phyloP scores from a whole-genome alignment of 2,797 vertebrate genomes.

The Basileuterus tristriatus region DNA sequence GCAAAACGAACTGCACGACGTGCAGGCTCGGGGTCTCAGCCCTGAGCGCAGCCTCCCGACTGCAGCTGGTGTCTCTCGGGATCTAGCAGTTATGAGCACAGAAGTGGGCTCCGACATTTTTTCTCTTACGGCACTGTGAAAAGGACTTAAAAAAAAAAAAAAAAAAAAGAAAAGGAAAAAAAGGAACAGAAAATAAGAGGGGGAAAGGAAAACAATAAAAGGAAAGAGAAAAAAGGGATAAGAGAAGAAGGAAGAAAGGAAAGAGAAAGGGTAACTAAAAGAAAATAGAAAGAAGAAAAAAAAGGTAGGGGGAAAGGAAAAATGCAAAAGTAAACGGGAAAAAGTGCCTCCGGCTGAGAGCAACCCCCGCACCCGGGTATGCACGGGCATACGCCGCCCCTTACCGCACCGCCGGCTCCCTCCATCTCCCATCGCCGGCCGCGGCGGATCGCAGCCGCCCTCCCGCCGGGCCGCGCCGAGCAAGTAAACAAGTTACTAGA shows the following conservation, averaged over 20 bases:
- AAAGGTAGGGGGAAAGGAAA: rapidly evolving
- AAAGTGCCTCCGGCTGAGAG: neutral
- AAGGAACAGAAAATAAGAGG: neutral
- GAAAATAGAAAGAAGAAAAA: neutral
- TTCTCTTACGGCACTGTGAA: neutral
- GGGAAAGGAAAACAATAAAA: neutral
- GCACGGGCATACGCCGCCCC: neutral
- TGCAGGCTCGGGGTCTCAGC: neutral
- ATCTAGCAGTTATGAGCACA: neutral
- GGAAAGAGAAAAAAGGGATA: neutral
- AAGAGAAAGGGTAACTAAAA: neutral
- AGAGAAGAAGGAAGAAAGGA: neutral
- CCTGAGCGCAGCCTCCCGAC: neutral
- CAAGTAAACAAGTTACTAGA: too few species aligned
- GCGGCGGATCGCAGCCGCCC: neutral
- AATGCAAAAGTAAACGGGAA: neutral
- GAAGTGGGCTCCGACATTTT: neutral
- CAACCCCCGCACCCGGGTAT: neutral
- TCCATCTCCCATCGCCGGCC: conserved; percentile 64
- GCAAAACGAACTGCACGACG: neutral
- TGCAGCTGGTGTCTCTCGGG: neutral
- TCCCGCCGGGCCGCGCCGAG: neutral
- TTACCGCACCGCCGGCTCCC: conserved; percentile 44
- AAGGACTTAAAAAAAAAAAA: neutral
- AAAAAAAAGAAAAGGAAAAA: too few species aligned